phyloP scores from a whole-genome alignment of 2,113 vertebrate genomes.

The Bubo bubo region DNA sequence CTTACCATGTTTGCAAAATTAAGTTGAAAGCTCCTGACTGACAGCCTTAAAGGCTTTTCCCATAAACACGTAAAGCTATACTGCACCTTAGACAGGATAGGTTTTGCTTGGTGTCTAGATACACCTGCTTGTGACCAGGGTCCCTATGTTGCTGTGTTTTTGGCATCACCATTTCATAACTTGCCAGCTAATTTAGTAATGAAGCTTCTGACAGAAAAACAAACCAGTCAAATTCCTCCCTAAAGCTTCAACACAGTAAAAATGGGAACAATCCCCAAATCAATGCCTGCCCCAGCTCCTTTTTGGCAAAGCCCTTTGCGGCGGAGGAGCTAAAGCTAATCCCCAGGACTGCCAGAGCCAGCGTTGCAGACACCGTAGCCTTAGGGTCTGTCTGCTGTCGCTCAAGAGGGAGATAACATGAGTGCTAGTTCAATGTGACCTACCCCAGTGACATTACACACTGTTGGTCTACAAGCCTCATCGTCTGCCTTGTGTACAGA shows the following conservation, averaged over 20 bases:
- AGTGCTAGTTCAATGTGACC: background rate
- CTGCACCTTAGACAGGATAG: background rate
- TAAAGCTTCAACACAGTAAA: background rate
- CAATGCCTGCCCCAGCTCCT: background rate
- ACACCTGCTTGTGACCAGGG: background rate
- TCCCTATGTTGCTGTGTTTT: background rate
- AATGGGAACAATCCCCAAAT: background rate
- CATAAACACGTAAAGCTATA: background rate
- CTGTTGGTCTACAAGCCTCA: background rate
- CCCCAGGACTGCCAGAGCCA: background rate
- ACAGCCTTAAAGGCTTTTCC: background rate
- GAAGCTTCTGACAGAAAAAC: background rate
- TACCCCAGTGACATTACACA: background rate
- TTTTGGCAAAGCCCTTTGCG: background rate
- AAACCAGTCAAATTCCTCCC: background rate
- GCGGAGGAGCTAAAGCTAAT: background rate
- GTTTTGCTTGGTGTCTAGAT: background rate
- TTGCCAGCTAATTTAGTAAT: background rate
- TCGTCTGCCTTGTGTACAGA: rapidly evolving
- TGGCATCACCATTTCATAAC: background rate
- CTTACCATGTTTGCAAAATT: background rate
- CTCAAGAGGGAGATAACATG: background rate
- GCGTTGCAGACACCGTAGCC: background rate
- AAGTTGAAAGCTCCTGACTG: background rate
- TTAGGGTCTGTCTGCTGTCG: background rate